phyloP scores from a whole-genome alignment of 1,140 invertebrate species.

The Limonius californicus region DNA sequence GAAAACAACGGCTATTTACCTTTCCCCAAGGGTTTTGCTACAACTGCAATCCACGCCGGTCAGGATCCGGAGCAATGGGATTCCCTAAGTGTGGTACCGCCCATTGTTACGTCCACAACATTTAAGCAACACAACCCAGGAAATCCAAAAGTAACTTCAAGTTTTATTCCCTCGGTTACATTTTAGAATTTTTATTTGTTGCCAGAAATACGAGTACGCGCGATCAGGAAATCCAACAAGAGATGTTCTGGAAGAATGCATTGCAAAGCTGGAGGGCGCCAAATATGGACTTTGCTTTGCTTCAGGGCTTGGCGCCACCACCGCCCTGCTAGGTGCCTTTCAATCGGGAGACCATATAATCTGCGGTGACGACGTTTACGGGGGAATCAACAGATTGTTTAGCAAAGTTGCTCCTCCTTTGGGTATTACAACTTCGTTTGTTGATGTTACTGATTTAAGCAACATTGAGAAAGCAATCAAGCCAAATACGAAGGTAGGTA shows the following conservation, averaged over 20 bases:
- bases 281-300: slow-evolving; percentile 82
- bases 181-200: slow-evolving; percentile 16
- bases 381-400: slow-evolving; percentile 75
- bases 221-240: slow-evolving; percentile 94
- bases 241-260: slow-evolving; percentile 80
- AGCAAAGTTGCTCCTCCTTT: slow-evolving; percentile 61
- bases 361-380: slow-evolving; percentile 91
- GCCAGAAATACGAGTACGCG: slow-evolving; percentile 86
- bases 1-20: slow-evolving; percentile 33
- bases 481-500: slow-evolving; percentile 85
- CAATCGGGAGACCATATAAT: slow-evolving; percentile 86
- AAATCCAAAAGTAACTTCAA: slow-evolving; percentile 66
- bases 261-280: slow-evolving; percentile 86
- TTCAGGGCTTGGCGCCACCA: slow-evolving; percentile 86
- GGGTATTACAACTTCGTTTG: slow-evolving; percentile 73
- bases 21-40: slow-evolving; percentile 68
- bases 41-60: slow-evolving; percentile 87
- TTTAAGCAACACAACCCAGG: slow-evolving; percentile 87
- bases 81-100: slow-evolving; percentile 72
- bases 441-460: slow-evolving; percentile 70
- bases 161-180: not conserved
- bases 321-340: slow-evolving; percentile 64
- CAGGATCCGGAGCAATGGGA: slow-evolving; percentile 89
- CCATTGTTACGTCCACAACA: slow-evolving; percentile 87
- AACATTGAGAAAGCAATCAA: slow-evolving; percentile 68